Percentiles rank a stretch among this genome's conserved stretches.
Evolutionary conservation across 2,888 invertebrate genomes (phyloP).

Genomic region (Nomada hirtipes): DNA sequence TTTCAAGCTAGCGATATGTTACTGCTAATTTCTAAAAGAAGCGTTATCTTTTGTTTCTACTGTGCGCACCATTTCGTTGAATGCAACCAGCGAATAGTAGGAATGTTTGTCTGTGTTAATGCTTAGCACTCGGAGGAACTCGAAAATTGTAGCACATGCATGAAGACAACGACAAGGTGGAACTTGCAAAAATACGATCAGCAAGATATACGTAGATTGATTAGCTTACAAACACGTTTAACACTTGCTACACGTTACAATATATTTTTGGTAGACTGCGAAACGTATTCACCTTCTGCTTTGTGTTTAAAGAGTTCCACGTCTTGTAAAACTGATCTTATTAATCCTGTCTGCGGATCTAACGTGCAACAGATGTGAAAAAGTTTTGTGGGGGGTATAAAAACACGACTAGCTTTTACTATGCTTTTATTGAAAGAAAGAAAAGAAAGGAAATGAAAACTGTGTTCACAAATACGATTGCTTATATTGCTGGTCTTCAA

Average conservation of each 20-base stretch:
- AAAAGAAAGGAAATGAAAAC: background rate
- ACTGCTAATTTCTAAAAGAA: conserved; percentile 49
- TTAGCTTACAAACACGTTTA: background rate
- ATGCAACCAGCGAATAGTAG: conserved; percentile 1
- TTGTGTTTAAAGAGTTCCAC: conserved; percentile 54
- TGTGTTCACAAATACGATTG: conserved; percentile 37
- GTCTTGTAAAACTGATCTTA: conserved; percentile 68
- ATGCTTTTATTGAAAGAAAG: conserved; percentile 28
- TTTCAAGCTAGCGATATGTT: too few species aligned
- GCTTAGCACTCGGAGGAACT: conserved; percentile 16
- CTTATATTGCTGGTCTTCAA: conserved; percentile 11
- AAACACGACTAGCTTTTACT: conserved; percentile 15
- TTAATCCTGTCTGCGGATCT: conserved; percentile 74
- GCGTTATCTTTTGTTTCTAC: conserved; percentile 9
- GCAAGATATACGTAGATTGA: background rate
- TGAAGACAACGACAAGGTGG: conserved; percentile 36
- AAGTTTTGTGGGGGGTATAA: conserved; percentile 23
- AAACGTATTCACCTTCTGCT: background rate
- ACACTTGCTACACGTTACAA: background rate
- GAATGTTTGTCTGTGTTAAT: conserved; percentile 20
- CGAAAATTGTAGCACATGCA: conserved; percentile 41
- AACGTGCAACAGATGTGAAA: conserved; percentile 28
- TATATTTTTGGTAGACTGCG: background rate
- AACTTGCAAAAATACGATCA: conserved; percentile 42
- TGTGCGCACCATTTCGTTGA: conserved; percentile 18